phyloP scores from a whole-genome alignment of 92 coral and sea anemone genomes.

The Palythoa grandiflora region DNA sequence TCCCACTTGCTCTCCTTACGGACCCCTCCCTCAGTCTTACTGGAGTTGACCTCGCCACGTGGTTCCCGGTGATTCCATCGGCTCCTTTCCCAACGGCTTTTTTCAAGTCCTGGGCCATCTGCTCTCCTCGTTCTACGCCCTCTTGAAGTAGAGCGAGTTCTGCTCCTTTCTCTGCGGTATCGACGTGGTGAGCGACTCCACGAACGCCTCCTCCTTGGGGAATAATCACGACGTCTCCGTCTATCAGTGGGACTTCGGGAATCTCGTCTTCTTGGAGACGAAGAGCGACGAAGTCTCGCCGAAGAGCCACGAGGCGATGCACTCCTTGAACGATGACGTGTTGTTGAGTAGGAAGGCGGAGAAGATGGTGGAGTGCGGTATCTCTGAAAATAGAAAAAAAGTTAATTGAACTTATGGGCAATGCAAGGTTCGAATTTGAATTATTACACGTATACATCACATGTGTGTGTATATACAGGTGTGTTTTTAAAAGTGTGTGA shows the following conservation, averaged over 20 bases:
- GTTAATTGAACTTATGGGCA: neutral
- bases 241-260: constrained; percentile 30
- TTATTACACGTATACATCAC: too few species aligned
- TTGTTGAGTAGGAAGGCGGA: constrained; percentile 33
- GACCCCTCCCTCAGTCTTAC: constrained; percentile 25
- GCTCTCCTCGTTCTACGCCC: constrained; percentile 34
- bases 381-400: constrained; percentile 50
- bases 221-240: constrained; percentile 28
- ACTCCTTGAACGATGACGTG: constrained; percentile 31
- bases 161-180: constrained; percentile 38
- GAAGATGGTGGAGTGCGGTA: constrained; percentile 89
- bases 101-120: constrained; percentile 23
- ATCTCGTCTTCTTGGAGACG: constrained; percentile 37
- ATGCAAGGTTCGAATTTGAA: neutral
- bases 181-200: constrained; percentile 30
- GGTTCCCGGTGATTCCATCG: constrained; percentile 29
- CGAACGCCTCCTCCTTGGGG: constrained; percentile 32
- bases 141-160: constrained; percentile 36
- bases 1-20: constrained; percentile 48
- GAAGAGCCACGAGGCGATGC: constrained; percentile 33
- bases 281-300: constrained; percentile 7
- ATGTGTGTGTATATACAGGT: too few species aligned
- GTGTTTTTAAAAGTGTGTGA: too few species aligned
- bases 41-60: constrained; percentile 18
- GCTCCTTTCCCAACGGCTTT: constrained; percentile 48